Percentiles rank a stretch among this genome's conserved stretches.
Conservation (phyloP, 1,140 invertebrate species). For the Halesus radiatus region DNA sequence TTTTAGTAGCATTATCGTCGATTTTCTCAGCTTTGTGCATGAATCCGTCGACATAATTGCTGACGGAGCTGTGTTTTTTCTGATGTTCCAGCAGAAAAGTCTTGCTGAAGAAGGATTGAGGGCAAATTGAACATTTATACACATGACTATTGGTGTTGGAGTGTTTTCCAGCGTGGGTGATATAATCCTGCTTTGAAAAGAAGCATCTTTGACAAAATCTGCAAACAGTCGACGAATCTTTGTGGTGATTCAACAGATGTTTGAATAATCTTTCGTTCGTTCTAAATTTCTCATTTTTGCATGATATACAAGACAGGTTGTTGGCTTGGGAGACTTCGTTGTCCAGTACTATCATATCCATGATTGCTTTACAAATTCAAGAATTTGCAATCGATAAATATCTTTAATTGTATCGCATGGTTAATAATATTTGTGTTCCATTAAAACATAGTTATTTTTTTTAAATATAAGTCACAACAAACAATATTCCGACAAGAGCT, state of each 20-base stretch:
- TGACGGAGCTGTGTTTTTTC: background rate
- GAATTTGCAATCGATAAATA: background rate
- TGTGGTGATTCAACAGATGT: slow-evolving; percentile 1
- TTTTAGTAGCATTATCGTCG: background rate
- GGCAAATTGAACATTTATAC: slow-evolving; percentile 18
- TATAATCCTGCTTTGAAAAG: background rate
- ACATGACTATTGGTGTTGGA: background rate
- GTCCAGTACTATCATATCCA: background rate
- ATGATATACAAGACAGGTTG: background rate
- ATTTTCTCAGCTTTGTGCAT: background rate
- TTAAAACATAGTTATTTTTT: too few relatives aligned
- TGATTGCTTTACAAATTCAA: background rate
- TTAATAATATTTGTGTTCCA: too few relatives aligned
- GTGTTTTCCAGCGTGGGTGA: background rate
- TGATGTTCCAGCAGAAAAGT: background rate
- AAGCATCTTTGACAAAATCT: slow-evolving; percentile 13
- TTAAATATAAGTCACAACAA: too few relatives aligned
- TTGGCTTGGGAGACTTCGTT: background rate
- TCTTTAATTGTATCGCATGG: background rate
- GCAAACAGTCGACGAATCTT: background rate
- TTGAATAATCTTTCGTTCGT: background rate
- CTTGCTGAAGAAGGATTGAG: slow-evolving; percentile 15
- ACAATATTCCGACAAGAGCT: too few relatives aligned
- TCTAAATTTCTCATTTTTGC: background rate
- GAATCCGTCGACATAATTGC: slow-evolving; percentile 16